A percentile compares a stretch with the other conserved stretches of the same genome.
These are phyloP conservation scores for Larimichthys crocea DNA, from an alignment of 2,113 vertebrate genomes.

Conservation along the genomic window DNA sequence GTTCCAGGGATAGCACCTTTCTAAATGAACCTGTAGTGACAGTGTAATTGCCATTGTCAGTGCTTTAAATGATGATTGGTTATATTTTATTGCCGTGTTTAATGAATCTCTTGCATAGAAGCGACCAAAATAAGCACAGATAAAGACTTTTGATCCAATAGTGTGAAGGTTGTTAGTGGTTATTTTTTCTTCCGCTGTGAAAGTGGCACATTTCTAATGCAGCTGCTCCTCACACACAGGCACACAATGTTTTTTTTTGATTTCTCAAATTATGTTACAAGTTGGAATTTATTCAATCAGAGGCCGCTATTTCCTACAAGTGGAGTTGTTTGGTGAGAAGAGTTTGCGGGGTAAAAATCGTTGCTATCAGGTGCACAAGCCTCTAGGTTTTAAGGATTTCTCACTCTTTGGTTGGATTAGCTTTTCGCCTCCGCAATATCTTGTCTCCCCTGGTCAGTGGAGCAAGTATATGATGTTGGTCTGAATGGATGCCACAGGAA, in stretches of 20 bases:
- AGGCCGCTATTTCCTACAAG: conserved; percentile 49
- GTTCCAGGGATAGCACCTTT: conserved; percentile 10
- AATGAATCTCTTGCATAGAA: conserved; percentile 22
- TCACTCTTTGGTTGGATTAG: conserved; percentile 62
- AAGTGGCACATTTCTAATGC: conserved; percentile 24
- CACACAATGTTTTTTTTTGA: conserved; percentile 46
- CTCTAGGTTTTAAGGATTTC: conserved; percentile 69
- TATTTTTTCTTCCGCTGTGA: conserved; percentile 7
- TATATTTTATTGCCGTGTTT: conserved; percentile 24
- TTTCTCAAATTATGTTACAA: conserved; percentile 30
- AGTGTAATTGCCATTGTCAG: not conserved
- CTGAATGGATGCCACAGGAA: conserved; percentile 60
- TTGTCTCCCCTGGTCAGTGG: conserved; percentile 65
- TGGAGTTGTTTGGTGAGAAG: conserved; percentile 33
- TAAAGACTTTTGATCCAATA: not conserved
- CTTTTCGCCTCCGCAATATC: conserved; percentile 61
- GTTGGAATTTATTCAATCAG: conserved; percentile 55
- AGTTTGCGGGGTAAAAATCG: conserved; percentile 40
- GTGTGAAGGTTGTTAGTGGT: not conserved
- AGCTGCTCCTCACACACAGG: conserved; percentile 42
- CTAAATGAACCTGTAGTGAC: conserved; percentile 34
- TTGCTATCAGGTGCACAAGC: conserved; percentile 63
- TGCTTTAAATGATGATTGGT: not conserved
- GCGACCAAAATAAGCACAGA: conserved; percentile 1
- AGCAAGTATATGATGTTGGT: conserved; percentile 59